Evolutionary conservation across 2,113 vertebrate species (phyloP).

Genomic region (Ifrita kowaldi): DNA sequence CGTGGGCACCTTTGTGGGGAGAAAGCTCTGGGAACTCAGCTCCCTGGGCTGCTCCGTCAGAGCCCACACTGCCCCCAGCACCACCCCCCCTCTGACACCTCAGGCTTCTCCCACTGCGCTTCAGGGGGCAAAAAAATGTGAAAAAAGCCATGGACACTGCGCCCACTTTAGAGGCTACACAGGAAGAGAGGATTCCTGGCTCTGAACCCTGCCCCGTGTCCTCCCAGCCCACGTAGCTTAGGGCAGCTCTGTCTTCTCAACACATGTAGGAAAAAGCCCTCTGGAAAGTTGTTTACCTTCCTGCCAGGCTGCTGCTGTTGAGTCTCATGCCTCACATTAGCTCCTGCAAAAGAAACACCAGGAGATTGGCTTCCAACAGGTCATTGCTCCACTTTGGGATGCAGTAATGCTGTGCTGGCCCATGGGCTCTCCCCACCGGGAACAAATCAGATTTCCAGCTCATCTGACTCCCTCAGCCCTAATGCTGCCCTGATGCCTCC

Average conservation of each 20-base stretch:
- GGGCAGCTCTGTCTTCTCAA: not conserved
- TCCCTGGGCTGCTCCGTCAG: not conserved
- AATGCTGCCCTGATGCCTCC: not conserved
- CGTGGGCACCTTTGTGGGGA: conserved; percentile 9
- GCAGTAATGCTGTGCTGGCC: not conserved
- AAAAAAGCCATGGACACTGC: rapidly evolving
- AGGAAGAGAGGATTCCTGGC: not conserved
- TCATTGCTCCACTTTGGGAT: not conserved
- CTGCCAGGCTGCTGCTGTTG: conserved; percentile 36
- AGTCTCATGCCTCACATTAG: not conserved
- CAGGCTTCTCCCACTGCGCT: not conserved
- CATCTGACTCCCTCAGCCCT: not conserved
- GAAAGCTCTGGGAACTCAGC: not conserved
- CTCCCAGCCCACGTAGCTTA: not conserved
- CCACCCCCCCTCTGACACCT: not conserved
- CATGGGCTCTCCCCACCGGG: not conserved
- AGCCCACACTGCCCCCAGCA: not conserved
- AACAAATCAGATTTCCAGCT: not conserved
- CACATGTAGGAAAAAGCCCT: not conserved
- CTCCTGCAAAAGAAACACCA: conserved; percentile 22
- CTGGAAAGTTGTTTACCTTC: conserved; percentile 32
- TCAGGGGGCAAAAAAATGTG: not conserved
- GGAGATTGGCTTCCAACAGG: not conserved
- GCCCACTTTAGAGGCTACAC: not conserved
- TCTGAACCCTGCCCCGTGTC: not conserved